Evolutionary conservation across 2,797 vertebrate genomes (phyloP), one percentile per base, ranked within the genome.

Genomic region (Sylvilagus floridanus): DNA sequence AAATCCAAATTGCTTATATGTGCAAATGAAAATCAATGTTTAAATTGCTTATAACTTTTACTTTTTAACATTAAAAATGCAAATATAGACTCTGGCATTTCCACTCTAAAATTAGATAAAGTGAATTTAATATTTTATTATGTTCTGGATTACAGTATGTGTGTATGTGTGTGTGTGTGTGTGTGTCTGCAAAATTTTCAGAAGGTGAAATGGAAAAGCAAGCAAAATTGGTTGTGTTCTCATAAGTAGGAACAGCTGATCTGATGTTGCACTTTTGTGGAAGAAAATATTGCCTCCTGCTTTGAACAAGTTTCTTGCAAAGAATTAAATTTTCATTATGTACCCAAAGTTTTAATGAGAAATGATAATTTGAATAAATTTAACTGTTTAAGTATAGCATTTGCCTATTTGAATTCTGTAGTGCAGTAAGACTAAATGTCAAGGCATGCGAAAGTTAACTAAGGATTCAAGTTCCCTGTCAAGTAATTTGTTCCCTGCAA

Each of bases 81-180:
- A 91, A 91, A 76, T 92, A 88, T 37, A 84, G 26, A 92, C 6
- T 78, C 16, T 92, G n/a, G 42, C 37, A 88, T 91, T 96, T 84
- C 35, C 28, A 85, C 21, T 47, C 17, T 76, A 95, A 89, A 94
- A 69, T 69, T 72, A 84, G 26, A 52, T 65, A 84, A 54, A 75
- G 37, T 63, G 5, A 90, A 93, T 69, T 82, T 84, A 84, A 73
- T 62, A 81, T 62, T 93, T 94, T 86, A 72, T 81, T 75, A 57
- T 88, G 17, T 63, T 89, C 10, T 92, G 32, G 50, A 69, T 88
- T 69, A 84, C 30, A 88, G 28, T 69, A 35, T 62, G 42, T 72
- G 9, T 72, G 21, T 82, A 1, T 77, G 1, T 78, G 16, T 63
- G 7, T 66, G 54, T 37, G 4, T 85, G 4, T n/a, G 2, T 77